Base-by-base conservation (phyloP, 2,113 vertebrate genomes). In the Callionymus lyra region DNA sequence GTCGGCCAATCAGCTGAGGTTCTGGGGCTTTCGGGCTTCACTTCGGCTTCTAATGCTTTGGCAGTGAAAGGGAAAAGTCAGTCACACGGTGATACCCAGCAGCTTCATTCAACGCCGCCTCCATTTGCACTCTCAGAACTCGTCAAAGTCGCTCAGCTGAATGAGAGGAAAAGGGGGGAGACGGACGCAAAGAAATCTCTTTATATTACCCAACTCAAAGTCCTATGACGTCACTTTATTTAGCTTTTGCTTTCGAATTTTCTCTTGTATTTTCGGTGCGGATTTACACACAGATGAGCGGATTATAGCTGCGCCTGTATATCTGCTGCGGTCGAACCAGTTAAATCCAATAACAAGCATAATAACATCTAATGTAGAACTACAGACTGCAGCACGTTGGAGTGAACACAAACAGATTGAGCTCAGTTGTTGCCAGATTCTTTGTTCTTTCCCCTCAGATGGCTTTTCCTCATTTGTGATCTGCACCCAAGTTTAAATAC, bases 1-100 rank as follows among this genome's bases (percentile, higher is more conserved):
- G 59, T 34, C 53, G 13, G 27, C 57, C 40, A 38, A 51, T 53
- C 56, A 56, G 40, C 44, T 21, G 51, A 44, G 46, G 50, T 47
- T 38, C n/a, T 17, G 52, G 56, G 33, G 34, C 41, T 58, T 54
- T 57, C 6, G 50, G 16, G 64, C 52, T 43, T 69, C 61, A 66
- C 65, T 74, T 74, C 74, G 63, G 74, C 67, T 76, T 72, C 78
- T 76, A 62, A 52, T 58, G 14, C 53, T 54, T 59, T 52, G 47
- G 37, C 59, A 52, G 41, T 75, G 63, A 84, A 82, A 82, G 57
- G 50, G 21, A 47, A n/a, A 74, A 74, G 74, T 62, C 70, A 68
- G 60, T 70, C 53, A 53, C 57, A 80, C 65, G 64, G 74, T 43
- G 71, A 73, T 70, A 54, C 73, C 72, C 74, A 77, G 68, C 70